Base-by-base conservation (phyloP, 2,888 invertebrate genomes). In the Hydrotaea cyrtoneurina region DNA sequence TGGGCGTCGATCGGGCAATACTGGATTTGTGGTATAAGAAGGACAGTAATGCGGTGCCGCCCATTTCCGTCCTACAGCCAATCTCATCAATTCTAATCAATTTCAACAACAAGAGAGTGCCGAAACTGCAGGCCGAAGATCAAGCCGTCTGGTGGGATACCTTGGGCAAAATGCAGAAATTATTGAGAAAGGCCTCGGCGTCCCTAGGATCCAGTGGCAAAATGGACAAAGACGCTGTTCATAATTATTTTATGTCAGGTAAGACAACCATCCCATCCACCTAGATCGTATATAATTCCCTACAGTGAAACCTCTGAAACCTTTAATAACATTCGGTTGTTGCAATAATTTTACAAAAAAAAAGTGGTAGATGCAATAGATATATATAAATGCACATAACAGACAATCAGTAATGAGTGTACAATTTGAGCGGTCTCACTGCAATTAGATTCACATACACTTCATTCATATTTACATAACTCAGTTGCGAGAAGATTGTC, bases 191-290 rank as follows among this genome's bases (percentile, higher is more conserved):
- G 93, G 98, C 98, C 0, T 96, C 98, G 0, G 95, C 95, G 39
- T 96, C 97, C n/a, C 93, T 98, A 17, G 96, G 95, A 89, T 96
- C 96, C 75, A 94, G 95, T 86, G 97, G 96, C 7, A 96, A 96
- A 92, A 96, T 99, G 90, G 96, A 97, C 89, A 96, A 97, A 87
- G 98, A 98, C 76, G 96, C 96, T 0, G 98, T 97, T 95, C 99
- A 99, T 90, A 99, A 98, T 92, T 99, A 99, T 91, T 99, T 98
- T 90, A 99, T 99, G 99, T 98, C 99, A 81, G 98, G 98, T 98
- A 93, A 92, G 89, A 15, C 13, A 17, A n/a, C n/a, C n/a, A n/a
- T 4, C n/a, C n/a, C n/a, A n/a, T n/a, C n/a, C n/a, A n/a, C n/a
- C n/a, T n/a, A n/a, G n/a, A n/a, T n/a, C n/a, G n/a, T n/a, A n/a